Base-by-base conservation (phyloP, 2,888 invertebrate species). In the Campoplex nolae region DNA sequence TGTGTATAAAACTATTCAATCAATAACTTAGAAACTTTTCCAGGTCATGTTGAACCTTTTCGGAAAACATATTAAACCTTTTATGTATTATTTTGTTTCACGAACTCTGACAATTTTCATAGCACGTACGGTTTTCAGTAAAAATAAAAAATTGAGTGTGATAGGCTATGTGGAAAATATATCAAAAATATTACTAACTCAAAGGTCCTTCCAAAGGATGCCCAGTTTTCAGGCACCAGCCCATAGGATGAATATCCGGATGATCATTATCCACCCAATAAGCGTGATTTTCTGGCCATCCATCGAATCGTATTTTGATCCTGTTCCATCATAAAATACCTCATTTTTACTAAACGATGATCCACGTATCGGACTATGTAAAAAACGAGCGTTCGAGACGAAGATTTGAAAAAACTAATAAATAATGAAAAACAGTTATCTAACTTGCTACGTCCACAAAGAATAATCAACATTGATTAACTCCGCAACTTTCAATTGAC, bases 261-360 rank as follows among this genome's bases (percentile, higher is more conserved):
- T 96, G 97, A 94, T 99, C 98, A 94, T 98, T 98, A 92, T 98
- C 98, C 84, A 98, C 95, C 98, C 98, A 98, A 94, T 97, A 97
- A 88, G 97, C 96, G 93, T 98, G 97, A 89, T 96, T 96, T 90
- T 96, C 96, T 0, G 97, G 97, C 98, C 98, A 99, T 23, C 98
- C 98, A 94, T 98, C 98, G 94, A 98, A 98, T 91, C 97, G 96
- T 77, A 99, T 96, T 89, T 94, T 94, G 45, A 95, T 86, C 92
- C 93, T 93, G 68, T 62, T 68, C 16, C 42, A 56, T 28, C 23
- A 45, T 28, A 38, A 16, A 77, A 54, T 42, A 35, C 54, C n/a
- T 56, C 18, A 35, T 58, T 54, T 45, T 1, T 58, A 32, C 13
- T 23, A 45, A 51, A 54, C 28, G 48, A 48, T 45, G 9, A 28